phyloP scores from a whole-genome alignment of 2,888 invertebrate genomes.

The Leptinotarsa tumamoca region DNA sequence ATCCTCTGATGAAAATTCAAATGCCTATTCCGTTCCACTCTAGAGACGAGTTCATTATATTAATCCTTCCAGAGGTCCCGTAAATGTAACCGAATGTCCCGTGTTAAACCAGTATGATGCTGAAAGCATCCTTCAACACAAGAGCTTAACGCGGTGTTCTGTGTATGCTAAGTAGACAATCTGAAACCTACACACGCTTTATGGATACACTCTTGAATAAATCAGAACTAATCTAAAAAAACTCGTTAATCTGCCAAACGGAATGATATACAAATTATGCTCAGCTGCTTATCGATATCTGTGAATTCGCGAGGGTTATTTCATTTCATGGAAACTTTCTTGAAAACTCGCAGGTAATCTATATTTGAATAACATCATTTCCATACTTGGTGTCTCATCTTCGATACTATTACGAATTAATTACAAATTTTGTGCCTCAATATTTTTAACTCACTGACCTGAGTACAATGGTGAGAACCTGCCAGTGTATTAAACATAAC shows the following conservation, averaged over 20 bases:
- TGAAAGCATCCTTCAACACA: conserved; percentile 42
- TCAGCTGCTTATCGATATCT: neutral
- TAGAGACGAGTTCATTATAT: conserved; percentile 12
- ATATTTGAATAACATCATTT: too few species aligned
- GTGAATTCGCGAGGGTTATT: too few species aligned
- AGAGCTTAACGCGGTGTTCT: conserved; percentile 48
- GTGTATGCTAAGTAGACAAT: conserved; percentile 51
- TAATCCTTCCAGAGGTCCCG: conserved; percentile 21
- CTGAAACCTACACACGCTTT: conserved; percentile 48
- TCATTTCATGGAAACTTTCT: too few species aligned
- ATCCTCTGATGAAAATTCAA: conserved; percentile 12
- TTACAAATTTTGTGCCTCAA: too few species aligned
- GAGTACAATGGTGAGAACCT: too few species aligned
- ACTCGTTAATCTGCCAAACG: conserved; percentile 9
- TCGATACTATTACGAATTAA: too few species aligned
- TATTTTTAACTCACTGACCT: too few species aligned
- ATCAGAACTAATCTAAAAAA: conserved; percentile 24
- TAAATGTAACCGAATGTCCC: conserved; percentile 22
- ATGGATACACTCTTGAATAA: conserved; percentile 32
- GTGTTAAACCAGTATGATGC: conserved; percentile 27
- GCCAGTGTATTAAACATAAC: too few species aligned
- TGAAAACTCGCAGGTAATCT: too few species aligned
- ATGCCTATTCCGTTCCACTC: neutral
- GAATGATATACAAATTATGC: neutral
- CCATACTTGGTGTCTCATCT: too few species aligned